Conservation (phyloP, 2,888 invertebrate genomes). For the Blastobasis adustella region DNA sequence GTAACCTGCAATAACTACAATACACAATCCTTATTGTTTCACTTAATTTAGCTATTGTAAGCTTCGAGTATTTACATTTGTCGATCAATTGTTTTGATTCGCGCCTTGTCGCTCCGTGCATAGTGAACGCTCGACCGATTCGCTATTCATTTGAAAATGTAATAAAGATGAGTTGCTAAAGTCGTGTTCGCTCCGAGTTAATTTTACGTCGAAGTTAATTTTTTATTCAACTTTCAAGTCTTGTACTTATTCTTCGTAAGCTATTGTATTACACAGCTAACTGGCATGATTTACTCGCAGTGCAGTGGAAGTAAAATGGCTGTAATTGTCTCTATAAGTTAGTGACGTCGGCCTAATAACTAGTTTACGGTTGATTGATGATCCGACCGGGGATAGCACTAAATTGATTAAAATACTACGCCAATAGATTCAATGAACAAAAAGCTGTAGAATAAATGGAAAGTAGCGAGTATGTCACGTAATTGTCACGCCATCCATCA, state of each 20-base stretch:
- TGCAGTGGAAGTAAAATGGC: conserved; percentile 25
- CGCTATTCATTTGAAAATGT: conserved; percentile 8
- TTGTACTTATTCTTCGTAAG: too few species aligned
- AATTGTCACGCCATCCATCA: conserved; percentile 53
- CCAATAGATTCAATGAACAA: conserved; percentile 45
- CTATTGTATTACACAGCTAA: neutral
- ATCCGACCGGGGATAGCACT: conserved; percentile 40
- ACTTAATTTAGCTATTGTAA: conserved; percentile 69
- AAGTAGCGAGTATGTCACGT: conserved; percentile 32
- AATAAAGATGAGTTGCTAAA: neutral
- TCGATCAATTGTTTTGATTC: conserved; percentile 43
- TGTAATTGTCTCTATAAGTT: conserved; percentile 37
- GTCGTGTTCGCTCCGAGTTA: neutral
- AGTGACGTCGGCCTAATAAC: conserved; percentile 42
- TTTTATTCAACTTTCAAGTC: too few species aligned
- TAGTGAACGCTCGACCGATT: conserved; percentile 15
- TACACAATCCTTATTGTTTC: conserved; percentile 71
- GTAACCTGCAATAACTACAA: conserved; percentile 56
- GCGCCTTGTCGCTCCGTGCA: conserved; percentile 20
- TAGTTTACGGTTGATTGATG: conserved; percentile 60
- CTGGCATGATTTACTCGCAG: conserved; percentile 32
- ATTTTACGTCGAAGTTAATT: too few species aligned
- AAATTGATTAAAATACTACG: conserved; percentile 58
- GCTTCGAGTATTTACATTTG: conserved; percentile 61
- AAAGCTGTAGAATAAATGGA: conserved; percentile 45